Evolutionary conservation across 2,888 invertebrate genomes (phyloP), one percentile per base, ranked within the genome.

Genomic region (Prenolepis imparis): DNA sequence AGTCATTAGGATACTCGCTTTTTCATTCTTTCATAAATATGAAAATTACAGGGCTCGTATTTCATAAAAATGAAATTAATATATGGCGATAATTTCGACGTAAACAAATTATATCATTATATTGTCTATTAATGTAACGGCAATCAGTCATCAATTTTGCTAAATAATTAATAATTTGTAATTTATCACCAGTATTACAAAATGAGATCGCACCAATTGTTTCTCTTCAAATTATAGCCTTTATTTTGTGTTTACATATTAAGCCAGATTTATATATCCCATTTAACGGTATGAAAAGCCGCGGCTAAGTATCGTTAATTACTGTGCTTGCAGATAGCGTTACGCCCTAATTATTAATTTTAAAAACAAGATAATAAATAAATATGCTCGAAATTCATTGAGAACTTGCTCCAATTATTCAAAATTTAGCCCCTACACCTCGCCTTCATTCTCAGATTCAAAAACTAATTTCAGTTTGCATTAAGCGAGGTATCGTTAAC

Each of bases 331-430:
- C 28, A 61, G 0, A 57, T 24, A 61, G 8, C 28, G 41, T 52
- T 41, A 32, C n/a, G 24, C 32, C n/a, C 9, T 61, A 44, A 63
- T 44, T 63, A 74, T 63, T 75, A 36, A 74, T 32, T 24, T 39
- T 18, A 55, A 75, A 18, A 32, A 4, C 12, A 39, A 2, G 24
- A 24, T 39, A 72, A 44, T 44, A 39, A 72, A 44, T 44, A 39
- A 70, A 1, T 44, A 44, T 21, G 32, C 15, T 44, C 9, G 3
- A 48, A 41, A 66, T 24, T 6, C 24, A 64, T 6, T 52, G 21
- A 64, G 9, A 21, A 24, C 11, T 64, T 32, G 9, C 6, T 24
- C 8, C 32, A 48, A 36, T 21, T 66, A 66, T 67, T 67, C 11
- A n/a, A 11, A 67, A 24, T 28, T 36, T 36, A 18, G 1, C 0